Percentiles rank a stretch among this genome's conserved stretches.
These are phyloP conservation scores for Tauraco hartlaubi DNA, from an alignment of 2,797 vertebrate genomes.

Conservation along the genomic window DNA sequence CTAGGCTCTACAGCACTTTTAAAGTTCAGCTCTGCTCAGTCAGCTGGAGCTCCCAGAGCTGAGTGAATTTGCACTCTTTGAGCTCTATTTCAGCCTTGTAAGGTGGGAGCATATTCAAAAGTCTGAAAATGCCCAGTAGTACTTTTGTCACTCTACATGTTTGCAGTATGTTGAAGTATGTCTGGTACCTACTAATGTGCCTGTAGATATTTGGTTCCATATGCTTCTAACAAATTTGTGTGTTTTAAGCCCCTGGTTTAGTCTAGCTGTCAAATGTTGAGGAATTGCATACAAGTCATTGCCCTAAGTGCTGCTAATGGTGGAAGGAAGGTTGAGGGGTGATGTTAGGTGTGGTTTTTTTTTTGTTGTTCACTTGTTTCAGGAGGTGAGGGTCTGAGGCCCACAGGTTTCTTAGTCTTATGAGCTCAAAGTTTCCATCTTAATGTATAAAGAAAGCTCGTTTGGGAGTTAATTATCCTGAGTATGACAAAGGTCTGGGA, in stretches of 20 bases:
- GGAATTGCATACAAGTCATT: not conserved
- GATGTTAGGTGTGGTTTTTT: not conserved
- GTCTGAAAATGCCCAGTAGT: not conserved
- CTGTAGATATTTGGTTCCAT: not conserved
- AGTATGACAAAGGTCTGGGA: not conserved
- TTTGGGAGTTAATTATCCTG: not conserved
- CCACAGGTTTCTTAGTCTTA: not conserved
- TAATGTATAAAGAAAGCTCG: not conserved
- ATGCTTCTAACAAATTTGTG: not conserved
- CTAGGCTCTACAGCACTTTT: not conserved
- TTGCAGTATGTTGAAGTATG: not conserved
- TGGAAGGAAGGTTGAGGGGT: not conserved
- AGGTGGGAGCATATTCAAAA: not conserved
- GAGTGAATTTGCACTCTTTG: not conserved
- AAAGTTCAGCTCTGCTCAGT: not conserved
- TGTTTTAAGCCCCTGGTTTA: not conserved
- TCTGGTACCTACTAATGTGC: not conserved
- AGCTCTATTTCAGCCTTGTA: not conserved
- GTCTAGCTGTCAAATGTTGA: not conserved
- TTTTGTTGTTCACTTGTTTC: not conserved
- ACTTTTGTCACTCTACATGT: not conserved
- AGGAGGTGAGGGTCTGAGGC: not conserved
- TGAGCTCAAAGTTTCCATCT: not conserved
- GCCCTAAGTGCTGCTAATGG: not conserved
- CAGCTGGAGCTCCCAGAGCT: not conserved